Percentiles rank a stretch among this genome's conserved stretches.
These are phyloP conservation scores for Oligia strigilis DNA, from an alignment of 2,888 invertebrate species.

Conservation along the genomic window DNA sequence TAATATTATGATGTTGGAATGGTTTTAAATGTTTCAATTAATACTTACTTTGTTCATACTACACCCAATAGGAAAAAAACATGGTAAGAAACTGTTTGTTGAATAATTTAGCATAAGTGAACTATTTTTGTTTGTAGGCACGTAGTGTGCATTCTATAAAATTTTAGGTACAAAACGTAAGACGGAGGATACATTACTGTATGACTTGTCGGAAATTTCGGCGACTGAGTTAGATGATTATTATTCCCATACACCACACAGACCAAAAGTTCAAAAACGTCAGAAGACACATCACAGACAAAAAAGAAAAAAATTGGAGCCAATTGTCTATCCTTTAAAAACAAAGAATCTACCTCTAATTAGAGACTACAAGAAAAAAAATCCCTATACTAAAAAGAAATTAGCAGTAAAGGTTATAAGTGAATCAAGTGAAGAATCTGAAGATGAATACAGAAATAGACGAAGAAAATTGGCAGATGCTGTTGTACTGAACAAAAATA, in stretches of 20 bases:
- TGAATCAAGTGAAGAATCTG: slow-evolving; percentile 86
- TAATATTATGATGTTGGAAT: neutral
- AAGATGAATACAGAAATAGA: slow-evolving; percentile 86
- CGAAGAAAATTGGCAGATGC: slow-evolving; percentile 90
- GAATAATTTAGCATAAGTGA: slow-evolving; percentile 40
- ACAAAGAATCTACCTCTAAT: slow-evolving; percentile 40
- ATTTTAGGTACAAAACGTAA: slow-evolving; percentile 72
- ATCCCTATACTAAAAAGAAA: slow-evolving; percentile 74
- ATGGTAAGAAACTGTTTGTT: slow-evolving; percentile 51
- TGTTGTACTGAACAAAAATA: slow-evolving; percentile 81
- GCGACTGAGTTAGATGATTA: slow-evolving; percentile 79
- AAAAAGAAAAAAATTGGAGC: slow-evolving; percentile 75
- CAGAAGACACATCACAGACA: slow-evolving; percentile 73
- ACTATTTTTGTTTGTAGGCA: slow-evolving; percentile 57
- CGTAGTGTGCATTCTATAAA: slow-evolving; percentile 61
- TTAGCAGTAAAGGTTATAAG: slow-evolving; percentile 71
- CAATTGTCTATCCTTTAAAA: slow-evolving; percentile 63
- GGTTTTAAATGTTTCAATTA: slow-evolving; percentile 7
- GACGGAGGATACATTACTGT: slow-evolving; percentile 69
- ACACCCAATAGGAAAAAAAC: slow-evolving; percentile 29
- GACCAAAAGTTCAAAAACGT: slow-evolving; percentile 70
- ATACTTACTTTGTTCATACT: slow-evolving; percentile 14
- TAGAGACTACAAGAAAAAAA: slow-evolving; percentile 77
- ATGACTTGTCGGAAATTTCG: slow-evolving; percentile 82
- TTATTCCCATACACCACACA: slow-evolving; percentile 61